These are phyloP conservation scores for Pammene aurita DNA, from an alignment of 2,888 invertebrate genomes.

Conservation along the genomic window DNA sequence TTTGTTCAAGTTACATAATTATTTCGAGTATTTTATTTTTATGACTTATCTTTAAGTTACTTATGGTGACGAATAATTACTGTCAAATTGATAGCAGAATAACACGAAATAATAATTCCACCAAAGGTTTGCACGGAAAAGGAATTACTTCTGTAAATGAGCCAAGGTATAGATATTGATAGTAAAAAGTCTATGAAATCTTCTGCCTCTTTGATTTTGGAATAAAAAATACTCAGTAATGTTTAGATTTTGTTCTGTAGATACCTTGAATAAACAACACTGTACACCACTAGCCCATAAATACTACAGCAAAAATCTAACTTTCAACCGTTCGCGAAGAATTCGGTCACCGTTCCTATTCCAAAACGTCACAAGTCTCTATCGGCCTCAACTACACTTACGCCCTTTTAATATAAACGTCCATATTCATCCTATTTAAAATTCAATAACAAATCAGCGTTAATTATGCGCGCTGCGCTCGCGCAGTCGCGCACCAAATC, in stretches of 20 bases:
- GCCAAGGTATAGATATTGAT: no score
- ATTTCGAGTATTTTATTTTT: not conserved
- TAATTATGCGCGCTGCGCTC: conserved; percentile 49
- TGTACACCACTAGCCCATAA: not conserved
- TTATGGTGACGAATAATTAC: no score
- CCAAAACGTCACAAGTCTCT: not conserved
- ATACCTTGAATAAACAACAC: not conserved
- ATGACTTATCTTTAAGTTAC: no score
- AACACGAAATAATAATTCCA: no score
- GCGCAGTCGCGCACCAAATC: conserved; percentile 59
- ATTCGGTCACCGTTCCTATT: not conserved
- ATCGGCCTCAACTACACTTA: not conserved
- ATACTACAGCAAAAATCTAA: not conserved
- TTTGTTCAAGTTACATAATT: not conserved
- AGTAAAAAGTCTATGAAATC: no score
- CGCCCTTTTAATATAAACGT: not conserved
- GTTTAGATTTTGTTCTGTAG: not conserved
- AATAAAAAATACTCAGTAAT: no score
- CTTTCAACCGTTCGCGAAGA: conserved; percentile 1
- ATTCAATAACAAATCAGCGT: conserved; percentile 62
- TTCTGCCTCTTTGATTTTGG: no score
- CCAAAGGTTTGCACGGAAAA: no score
- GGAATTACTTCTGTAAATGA: no score
- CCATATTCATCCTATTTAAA: conserved; percentile 48
- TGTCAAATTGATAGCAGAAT: no score